These are phyloP conservation scores for Cephalophus harveyi DNA, from an alignment of 2,113 vertebrate genomes.

Conservation along the genomic window DNA sequence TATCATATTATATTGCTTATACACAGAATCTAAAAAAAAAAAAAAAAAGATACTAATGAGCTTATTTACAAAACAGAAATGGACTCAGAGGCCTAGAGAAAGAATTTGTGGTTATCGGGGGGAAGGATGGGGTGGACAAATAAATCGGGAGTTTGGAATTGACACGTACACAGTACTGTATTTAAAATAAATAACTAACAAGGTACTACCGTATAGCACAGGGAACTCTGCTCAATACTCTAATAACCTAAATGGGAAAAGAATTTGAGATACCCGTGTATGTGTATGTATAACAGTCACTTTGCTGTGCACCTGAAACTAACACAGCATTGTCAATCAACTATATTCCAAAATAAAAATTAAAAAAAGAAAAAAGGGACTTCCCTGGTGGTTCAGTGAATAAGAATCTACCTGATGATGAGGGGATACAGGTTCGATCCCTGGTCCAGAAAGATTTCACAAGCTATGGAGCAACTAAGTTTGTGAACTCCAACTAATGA, in stretches of 20 bases:
- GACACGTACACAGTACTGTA: background rate
- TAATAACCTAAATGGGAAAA: background rate
- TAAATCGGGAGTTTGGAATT: background rate
- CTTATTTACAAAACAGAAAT: background rate
- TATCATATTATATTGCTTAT: background rate
- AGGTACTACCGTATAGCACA: background rate
- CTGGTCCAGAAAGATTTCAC: background rate
- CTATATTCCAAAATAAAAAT: background rate
- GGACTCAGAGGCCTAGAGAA: background rate
- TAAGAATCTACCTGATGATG: background rate
- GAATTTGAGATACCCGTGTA: background rate
- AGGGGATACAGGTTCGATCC: background rate
- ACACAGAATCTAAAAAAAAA: background rate
- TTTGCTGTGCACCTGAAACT: background rate
- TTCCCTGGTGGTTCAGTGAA: background rate
- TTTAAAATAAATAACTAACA: background rate
- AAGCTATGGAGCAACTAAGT: background rate
- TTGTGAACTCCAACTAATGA: background rate
- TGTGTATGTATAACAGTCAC: background rate
- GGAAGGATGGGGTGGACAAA: background rate
- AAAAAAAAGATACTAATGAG: background rate
- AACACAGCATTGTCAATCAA: background rate
- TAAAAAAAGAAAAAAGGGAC: background rate
- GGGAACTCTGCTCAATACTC: background rate
- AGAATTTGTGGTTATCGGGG: background rate